A percentile compares a stretch with the other conserved stretches of the same genome.
phyloP scores from a whole-genome alignment of 2,113 vertebrate species.

The Macroglossus sobrinus region DNA sequence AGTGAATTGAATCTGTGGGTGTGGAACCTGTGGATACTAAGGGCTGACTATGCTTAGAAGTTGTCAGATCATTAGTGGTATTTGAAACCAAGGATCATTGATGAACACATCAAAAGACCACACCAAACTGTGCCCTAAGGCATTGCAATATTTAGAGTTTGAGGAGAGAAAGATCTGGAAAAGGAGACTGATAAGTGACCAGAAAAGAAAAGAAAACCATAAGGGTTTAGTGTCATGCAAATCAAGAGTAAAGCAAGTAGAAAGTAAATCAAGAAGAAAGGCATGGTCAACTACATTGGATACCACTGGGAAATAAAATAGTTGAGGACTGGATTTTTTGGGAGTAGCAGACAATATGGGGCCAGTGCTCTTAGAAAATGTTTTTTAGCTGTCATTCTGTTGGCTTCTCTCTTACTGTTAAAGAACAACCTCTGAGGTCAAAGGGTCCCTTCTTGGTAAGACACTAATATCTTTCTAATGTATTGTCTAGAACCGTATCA shows the following conservation, averaged over 20 bases:
- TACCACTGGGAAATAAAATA: neutral
- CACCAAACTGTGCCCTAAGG: neutral
- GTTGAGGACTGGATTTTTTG: neutral
- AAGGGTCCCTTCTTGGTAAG: neutral
- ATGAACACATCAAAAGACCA: neutral
- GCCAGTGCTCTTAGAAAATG: neutral
- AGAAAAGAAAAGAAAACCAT: neutral
- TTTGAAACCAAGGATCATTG: neutral
- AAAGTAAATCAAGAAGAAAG: neutral
- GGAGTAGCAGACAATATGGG: neutral
- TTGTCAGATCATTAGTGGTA: neutral
- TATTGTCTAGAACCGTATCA: neutral
- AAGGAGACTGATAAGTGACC: neutral
- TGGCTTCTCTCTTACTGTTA: neutral
- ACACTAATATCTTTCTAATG: neutral
- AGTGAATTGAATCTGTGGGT: neutral
- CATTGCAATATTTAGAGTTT: neutral
- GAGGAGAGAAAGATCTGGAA: neutral
- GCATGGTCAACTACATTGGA: neutral
- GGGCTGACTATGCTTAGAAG: neutral
- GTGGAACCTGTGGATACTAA: neutral
- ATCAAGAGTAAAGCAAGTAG: neutral
- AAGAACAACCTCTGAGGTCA: neutral
- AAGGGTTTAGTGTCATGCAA: neutral
- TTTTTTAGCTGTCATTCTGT: neutral